Evolutionary conservation across 1,140 invertebrate species (phyloP).

Genomic region (Ceratoteleas bidentatus): DNA sequence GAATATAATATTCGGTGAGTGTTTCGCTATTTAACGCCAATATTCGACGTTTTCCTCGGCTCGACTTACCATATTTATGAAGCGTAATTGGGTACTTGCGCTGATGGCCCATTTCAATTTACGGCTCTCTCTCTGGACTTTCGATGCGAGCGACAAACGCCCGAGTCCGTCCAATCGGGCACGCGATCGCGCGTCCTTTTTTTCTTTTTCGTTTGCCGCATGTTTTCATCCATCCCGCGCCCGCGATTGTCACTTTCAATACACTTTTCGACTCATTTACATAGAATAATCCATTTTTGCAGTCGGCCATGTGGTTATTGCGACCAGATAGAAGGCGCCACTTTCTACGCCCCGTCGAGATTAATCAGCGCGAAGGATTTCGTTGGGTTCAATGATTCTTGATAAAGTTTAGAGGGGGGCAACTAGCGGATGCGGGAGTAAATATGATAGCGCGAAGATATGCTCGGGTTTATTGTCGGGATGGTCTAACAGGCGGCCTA

Average conservation of each 20-base stretch:
- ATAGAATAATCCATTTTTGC: conserved; percentile 23
- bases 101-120: conserved; percentile 31
- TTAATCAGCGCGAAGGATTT: conserved; percentile 14
- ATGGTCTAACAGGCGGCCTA: not conserved
- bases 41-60: conserved; percentile 8
- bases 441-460: not conserved
- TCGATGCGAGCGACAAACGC: conserved; percentile 22
- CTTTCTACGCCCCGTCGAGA: conserved; percentile 15
- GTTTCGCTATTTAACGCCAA: conserved; percentile 31
- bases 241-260: conserved; percentile 18
- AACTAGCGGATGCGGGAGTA: not conserved
- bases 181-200: conserved; percentile 37
- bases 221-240: conserved; percentile 22
- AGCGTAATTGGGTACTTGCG: conserved; percentile 24
- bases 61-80: conserved; percentile 22
- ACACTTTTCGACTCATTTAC: conserved; percentile 22
- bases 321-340: conserved; percentile 9
- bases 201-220: not conserved
- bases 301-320: not conserved
- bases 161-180: conserved; percentile 58
- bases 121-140: conserved; percentile 9
- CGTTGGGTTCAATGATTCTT: not conserved
- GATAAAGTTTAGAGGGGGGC: conserved; percentile 1
- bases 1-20: conserved; percentile 27
- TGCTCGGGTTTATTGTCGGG: not conserved